Percentiles rank a stretch among this genome's conserved stretches.
These are phyloP conservation scores for Catocala fraxini DNA, from an alignment of 2,888 invertebrate genomes.

Conservation along the genomic window DNA sequence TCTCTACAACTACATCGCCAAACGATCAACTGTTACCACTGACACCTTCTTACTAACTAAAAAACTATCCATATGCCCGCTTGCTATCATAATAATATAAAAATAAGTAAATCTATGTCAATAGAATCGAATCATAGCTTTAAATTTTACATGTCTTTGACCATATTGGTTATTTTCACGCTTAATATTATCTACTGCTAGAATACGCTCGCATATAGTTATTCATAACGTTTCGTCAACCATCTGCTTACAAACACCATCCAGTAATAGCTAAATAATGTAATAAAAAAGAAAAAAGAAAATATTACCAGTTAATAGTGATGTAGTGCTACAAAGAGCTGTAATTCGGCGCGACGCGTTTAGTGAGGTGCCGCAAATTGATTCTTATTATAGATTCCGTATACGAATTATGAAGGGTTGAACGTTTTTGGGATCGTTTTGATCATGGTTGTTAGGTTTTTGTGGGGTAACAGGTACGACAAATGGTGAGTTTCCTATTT, in stretches of 20 bases:
- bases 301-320: conserved; percentile 46
- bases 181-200: no score
- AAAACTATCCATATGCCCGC: no score
- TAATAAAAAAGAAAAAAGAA: conserved; percentile 41
- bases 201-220: no score
- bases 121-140: no score
- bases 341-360: conserved; percentile 71
- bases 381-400: conserved; percentile 76
- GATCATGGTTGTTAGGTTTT: conserved; percentile 38
- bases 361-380: conserved; percentile 76
- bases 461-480: conserved; percentile 11
- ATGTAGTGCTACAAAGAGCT: conserved; percentile 62
- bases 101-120: no score
- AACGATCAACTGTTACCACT: no score
- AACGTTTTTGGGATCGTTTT: conserved; percentile 50
- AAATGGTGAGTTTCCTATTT: neutral
- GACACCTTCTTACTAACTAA: no score
- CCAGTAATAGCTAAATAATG: conserved; percentile 18
- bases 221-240: neutral
- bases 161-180: no score
- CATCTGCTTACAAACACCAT: conserved; percentile 27
- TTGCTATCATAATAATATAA: no score
- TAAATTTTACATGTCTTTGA: no score
- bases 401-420: conserved; percentile 56
- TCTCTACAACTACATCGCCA: no score